A percentile compares a stretch with the other conserved stretches of the same genome.
Conservation (phyloP, 2,113 vertebrate species). For the Eulemur macaco region DNA sequence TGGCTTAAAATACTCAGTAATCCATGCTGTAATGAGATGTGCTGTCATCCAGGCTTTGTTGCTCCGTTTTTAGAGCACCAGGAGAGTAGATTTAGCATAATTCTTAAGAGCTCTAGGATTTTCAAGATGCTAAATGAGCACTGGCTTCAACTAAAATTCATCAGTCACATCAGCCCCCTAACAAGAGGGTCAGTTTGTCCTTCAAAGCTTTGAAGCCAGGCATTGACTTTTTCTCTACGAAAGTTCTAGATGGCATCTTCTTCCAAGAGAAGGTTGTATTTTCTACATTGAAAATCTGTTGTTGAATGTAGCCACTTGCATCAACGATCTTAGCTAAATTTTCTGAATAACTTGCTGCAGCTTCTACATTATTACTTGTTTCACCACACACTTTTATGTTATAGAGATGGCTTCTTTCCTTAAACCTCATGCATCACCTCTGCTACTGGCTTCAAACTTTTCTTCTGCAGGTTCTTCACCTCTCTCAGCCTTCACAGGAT, state of each 20-base stretch:
- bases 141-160: background rate
- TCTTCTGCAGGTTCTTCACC: background rate
- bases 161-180: background rate
- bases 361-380: background rate
- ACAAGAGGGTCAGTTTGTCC: background rate
- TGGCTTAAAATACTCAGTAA: background rate
- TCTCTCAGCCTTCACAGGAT: background rate
- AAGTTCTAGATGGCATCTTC: background rate
- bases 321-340: background rate
- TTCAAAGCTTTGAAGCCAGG: background rate
- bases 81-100: background rate
- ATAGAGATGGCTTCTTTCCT: background rate
- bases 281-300: background rate
- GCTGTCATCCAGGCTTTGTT: background rate
- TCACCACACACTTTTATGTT: background rate
- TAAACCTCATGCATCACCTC: background rate
- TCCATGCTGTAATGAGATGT: background rate
- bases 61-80: background rate
- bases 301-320: background rate
- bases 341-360: background rate
- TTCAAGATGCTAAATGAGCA: background rate
- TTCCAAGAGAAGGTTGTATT: background rate
- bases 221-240: background rate
- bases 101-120: background rate
- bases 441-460: background rate